Evolutionary conservation across 2,797 vertebrate genomes (phyloP), one percentile per base, ranked within the genome.

Genomic region (Nothura maculosa): DNA sequence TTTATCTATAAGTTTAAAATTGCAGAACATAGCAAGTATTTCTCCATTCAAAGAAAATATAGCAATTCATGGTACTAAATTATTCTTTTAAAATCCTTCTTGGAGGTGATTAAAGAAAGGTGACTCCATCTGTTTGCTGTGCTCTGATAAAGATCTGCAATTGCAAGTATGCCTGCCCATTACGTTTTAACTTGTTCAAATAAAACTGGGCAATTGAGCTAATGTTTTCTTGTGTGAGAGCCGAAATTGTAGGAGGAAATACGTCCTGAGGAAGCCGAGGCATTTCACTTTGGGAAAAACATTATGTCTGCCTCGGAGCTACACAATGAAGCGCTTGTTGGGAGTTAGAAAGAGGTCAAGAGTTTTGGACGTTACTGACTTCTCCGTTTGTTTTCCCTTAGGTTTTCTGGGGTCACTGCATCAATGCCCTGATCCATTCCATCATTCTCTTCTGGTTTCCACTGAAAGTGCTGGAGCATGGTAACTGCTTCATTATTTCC

Each of bases 391-490:
- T 98, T 98, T 98, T 95, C 94, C 93, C 85, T 67, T 97, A 99
- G 99, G 99, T 99, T 97, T 99, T 99, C 97, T 99, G 99, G 99
- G 99, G 99, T 98, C 99, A 99, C 98, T 99, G 99, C 98, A 99
- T 99, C 98, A 99, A 99, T 96, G 99, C 99, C 96, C 98, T 99
- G 98, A 98, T 99, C 98, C 99, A 99, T 98, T 99, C 99, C 92
- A 98, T 99, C 97, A 99, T 99, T 97, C 99, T 99, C 92, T 99
- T 99, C 98, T 99, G 99, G 99, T 99, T 99, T 98, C 99, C 99
- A 55, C 98, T 99, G 91, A 99, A 99, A 98, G 98, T 98, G 67
- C 97, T 99, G 96, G 99, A 99, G 96, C 99, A 99, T 3, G 99
- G 99, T 99, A 98, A 98, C 57, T 60, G 69, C 57, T 76, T 81